Evolutionary conservation across 2,888 invertebrate species (phyloP), one percentile per base, ranked within the genome.

Genomic region (Myathropa florea): DNA sequence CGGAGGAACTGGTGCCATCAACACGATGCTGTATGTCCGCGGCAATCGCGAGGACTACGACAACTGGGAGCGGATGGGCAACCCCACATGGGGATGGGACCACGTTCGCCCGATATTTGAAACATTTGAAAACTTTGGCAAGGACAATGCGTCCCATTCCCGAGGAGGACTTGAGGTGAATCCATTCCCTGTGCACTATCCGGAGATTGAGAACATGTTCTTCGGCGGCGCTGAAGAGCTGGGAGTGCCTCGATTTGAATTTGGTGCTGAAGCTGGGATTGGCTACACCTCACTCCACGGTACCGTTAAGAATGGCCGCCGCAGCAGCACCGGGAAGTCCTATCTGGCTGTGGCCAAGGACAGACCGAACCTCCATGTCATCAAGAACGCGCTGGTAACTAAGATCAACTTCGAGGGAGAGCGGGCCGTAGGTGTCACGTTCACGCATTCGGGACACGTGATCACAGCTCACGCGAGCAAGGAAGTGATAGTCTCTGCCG

Each of bases 261-360:
- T 94, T 14, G 91, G 90, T 0, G 91, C 93, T 1, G 91, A 90
- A 33, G 90, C 91, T 2, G 93, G 93, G 71, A 90, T 94, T 1
- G 95, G 94, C 0, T 94, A 94, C 68, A 91, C 93, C 36, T 92
- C 91, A 64, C 91, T 93, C 0, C 92, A 93, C 55, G 94, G 93
- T 0, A 94, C 93, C 0, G 79, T 93, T 4, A 92, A 95, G 36
- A 93, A 95, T 68, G 97, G 97, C 1, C 93, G 95, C 0, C 94
- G 97, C 80, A 95, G 95, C 90, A 96, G 96, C 90, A 94, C 96
- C 0, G 96, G 95, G 6, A 96, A 95, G 91, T 96, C 95, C 0
- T 96, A 95, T 90, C 92, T 97, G 91, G 92, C 81, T 91, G 93
- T 93, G 2, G 91, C 92, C 0, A 93, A 93, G 36, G 89, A 93